Evolutionary conservation across 2,797 vertebrate species (phyloP).

Genomic region (Tangara arthus): DNA sequence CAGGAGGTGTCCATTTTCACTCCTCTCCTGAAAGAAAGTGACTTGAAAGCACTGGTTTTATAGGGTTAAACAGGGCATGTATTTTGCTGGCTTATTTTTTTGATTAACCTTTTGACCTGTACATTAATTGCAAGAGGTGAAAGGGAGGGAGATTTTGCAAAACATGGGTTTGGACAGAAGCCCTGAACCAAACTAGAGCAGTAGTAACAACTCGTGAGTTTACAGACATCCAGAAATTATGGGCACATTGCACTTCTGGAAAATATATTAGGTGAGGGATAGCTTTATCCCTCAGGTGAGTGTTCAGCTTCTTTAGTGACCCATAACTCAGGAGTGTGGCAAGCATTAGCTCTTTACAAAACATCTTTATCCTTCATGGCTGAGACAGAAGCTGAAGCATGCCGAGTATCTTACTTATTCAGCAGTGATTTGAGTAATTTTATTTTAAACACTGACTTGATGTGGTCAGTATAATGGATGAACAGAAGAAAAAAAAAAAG

Average conservation of each 20-base stretch:
- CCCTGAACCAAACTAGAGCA: constrained; percentile 16
- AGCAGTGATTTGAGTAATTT: constrained; percentile 58
- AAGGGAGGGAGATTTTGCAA: not conserved
- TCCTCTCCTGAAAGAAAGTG: not conserved
- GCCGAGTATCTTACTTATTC: constrained; percentile 38
- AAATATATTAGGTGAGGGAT: constrained; percentile 70
- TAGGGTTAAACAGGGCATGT: accelerated
- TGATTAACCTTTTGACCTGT: not conserved
- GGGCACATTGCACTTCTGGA: constrained; percentile 63
- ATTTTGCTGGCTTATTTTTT: not conserved
- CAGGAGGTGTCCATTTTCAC: not conserved
- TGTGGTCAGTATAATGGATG: constrained; percentile 27
- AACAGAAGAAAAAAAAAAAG: not conserved
- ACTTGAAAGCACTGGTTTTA: not conserved
- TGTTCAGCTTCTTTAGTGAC: constrained; percentile 54
- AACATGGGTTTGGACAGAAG: constrained; percentile 25
- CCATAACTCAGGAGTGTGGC: constrained; percentile 66
- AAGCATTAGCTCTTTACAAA: constrained; percentile 33
- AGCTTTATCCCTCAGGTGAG: constrained; percentile 71
- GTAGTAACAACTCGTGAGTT: constrained; percentile 61
- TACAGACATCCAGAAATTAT: constrained; percentile 70
- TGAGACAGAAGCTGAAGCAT: not conserved
- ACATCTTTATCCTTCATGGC: constrained; percentile 64
- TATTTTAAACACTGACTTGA: constrained; percentile 63
- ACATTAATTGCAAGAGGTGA: not conserved